Evolutionary conservation across 2,113 vertebrate species (phyloP), one percentile per base, ranked within the genome.

Genomic region (Pionites leucogaster): DNA sequence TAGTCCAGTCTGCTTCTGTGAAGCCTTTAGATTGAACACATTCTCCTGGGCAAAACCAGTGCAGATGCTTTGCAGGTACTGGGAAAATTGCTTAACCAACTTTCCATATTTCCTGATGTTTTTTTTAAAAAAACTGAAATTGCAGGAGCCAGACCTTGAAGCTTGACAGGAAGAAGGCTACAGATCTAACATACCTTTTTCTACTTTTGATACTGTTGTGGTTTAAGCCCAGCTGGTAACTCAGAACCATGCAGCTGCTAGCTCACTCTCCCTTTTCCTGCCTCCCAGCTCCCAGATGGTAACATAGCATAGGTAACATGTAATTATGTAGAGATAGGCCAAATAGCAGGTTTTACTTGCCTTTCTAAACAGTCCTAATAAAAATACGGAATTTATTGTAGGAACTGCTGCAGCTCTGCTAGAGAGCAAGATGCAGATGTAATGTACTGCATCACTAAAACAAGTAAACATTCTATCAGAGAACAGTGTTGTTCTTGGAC

Each of bases 21-120:
- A 74, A 62, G 10, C 17, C 22, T 70, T 57, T 31, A 41, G 14
- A 74, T 83, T 86, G 19, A 31, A 23, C 3, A 4, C 37, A 20
- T 3, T 70, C 15, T 74, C 44, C 8, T 27, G 55, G 47, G 27
- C 7, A 72, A 82, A 94, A 79, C 11, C 41, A 27, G 7, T 42
- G 35, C 22, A 55, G 5, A 3, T 90, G 31, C 31, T 90, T 93
- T 78, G 57, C 49, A 77, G 41, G 33, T 65, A 28, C 12, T 49
- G 42, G 17, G 3, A 8, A 85, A 69, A 49, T 6, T 47, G 35
- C 11, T 71, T 39, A 47, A 60, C 8, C 13, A 33, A 2, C 52
- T 94, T 91, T 23, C 23, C 17, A 0, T 82, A n/a, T 85, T 90
- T 88, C 5, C 1, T 64, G 1, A 3, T 71, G 7, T 0, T 4